Evolutionary conservation across 2,113 vertebrate genomes (phyloP).

Genomic region (Heteronetta atricapilla): DNA sequence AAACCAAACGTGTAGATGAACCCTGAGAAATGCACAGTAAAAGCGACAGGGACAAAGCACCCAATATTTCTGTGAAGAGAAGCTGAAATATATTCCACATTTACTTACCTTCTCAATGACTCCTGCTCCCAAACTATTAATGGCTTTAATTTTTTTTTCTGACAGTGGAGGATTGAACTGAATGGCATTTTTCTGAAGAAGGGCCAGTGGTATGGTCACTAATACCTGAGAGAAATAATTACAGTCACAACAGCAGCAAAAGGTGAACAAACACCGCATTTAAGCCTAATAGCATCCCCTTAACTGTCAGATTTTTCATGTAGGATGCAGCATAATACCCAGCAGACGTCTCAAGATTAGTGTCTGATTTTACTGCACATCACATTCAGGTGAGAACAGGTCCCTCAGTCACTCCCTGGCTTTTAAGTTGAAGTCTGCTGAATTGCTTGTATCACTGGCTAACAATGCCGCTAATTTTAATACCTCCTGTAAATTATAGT

Average conservation of each 20-base stretch:
- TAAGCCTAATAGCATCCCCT: not conserved
- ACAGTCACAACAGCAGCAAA: not conserved
- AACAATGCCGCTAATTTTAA: not conserved
- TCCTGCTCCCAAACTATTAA: slow-evolving; percentile 92
- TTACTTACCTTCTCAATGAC: slow-evolving; percentile 92
- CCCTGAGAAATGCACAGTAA: not conserved
- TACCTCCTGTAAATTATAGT: not conserved
- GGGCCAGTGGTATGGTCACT: slow-evolving; percentile 88
- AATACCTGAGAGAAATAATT: slow-evolving; percentile 81
- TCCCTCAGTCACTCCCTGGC: not conserved
- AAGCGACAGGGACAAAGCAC: not conserved
- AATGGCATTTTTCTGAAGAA: slow-evolving; percentile 92
- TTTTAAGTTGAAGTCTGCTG: not conserved
- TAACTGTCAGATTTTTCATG: not conserved
- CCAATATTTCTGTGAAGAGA: not conserved
- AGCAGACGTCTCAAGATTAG: not conserved
- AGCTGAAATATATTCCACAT: not conserved
- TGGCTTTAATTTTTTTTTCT: slow-evolving; percentile 95
- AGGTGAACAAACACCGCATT: not conserved
- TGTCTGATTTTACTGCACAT: not conserved
- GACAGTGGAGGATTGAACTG: slow-evolving; percentile 89
- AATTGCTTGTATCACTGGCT: not conserved
- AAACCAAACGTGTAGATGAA: not conserved
- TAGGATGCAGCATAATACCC: not conserved
- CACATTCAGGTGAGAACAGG: not conserved